phyloP scores from a whole-genome alignment of 2,113 vertebrate genomes.

The Ophthalmolycus amberensis region DNA sequence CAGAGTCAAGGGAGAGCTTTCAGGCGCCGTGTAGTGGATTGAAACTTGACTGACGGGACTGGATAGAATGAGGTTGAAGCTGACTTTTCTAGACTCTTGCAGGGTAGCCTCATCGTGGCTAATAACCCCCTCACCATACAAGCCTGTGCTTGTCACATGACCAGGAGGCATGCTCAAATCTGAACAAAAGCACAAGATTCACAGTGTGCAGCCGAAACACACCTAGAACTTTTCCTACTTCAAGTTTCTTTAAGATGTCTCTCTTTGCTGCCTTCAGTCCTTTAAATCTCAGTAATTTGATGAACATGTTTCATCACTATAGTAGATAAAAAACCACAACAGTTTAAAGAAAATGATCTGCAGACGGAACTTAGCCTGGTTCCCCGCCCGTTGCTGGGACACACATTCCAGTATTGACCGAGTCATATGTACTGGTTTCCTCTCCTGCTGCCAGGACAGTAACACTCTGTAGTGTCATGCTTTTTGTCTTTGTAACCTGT shows the following conservation, averaged over 20 bases:
- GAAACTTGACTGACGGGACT: background rate
- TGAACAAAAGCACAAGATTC: slow-evolving; percentile 10
- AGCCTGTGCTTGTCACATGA: slow-evolving; percentile 29
- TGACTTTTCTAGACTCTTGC: slow-evolving; percentile 3
- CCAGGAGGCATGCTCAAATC: slow-evolving; percentile 3
- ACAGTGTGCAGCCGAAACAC: background rate
- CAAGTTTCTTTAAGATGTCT: background rate
- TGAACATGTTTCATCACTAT: background rate
- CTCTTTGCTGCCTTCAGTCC: background rate
- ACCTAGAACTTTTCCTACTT: background rate
- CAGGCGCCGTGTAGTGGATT: background rate
- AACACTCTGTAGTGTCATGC: background rate
- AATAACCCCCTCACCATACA: slow-evolving; percentile 4
- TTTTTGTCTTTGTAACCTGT: background rate
- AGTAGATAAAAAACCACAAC: background rate
- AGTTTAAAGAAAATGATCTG: background rate
- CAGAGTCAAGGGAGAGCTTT: background rate
- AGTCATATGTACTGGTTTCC: background rate
- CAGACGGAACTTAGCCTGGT: background rate
- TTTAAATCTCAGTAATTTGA: background rate
- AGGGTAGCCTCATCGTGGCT: background rate
- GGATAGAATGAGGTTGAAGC: background rate
- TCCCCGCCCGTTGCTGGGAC: background rate
- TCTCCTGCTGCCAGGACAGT: background rate
- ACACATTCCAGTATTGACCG: background rate